A percentile compares a stretch with the other conserved stretches of the same genome.
Evolutionary conservation across 1,140 invertebrate genomes (phyloP).

Genomic region (Anadara kagoshimensis): DNA sequence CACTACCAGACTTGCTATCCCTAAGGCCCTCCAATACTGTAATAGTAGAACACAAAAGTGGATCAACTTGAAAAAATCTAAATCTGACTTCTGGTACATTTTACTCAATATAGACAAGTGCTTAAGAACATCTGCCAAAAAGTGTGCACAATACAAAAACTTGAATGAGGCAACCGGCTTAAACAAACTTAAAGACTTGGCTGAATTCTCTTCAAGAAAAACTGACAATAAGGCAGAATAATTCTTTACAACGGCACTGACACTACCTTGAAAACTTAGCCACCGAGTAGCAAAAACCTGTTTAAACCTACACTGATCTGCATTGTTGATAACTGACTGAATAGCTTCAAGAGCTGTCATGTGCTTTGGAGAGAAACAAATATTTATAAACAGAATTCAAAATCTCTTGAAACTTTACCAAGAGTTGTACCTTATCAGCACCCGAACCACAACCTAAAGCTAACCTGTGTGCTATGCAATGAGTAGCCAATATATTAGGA

Average conservation of each 20-base stretch:
- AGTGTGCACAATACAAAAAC: conserved; percentile 19
- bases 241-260: conserved; percentile 27
- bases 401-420: conserved; percentile 36
- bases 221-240: conserved; percentile 3
- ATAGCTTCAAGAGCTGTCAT: conserved; percentile 28
- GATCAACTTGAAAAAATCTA: conserved; percentile 14
- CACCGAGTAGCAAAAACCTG: conserved; percentile 36
- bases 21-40: no score
- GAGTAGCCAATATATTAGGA: conserved; percentile 16
- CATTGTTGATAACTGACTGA: conserved; percentile 5
- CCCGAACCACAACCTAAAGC: conserved; percentile 22
- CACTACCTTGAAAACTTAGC: conserved; percentile 39
- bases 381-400: conserved; percentile 34
- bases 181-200: conserved; percentile 15
- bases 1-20: no score
- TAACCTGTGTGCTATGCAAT: conserved; percentile 45
- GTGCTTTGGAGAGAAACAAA: conserved; percentile 36
- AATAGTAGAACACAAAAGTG: no score
- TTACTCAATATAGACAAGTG: conserved; percentile 15
- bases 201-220: conserved; percentile 10
- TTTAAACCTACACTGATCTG: conserved; percentile 8
- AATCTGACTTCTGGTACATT: conserved; percentile 24
- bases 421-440: conserved; percentile 29
- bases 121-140: conserved; percentile 16
- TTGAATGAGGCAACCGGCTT: conserved; percentile 20